A percentile compares a stretch with the other conserved stretches of the same genome.
These are phyloP conservation scores for Autographa gamma DNA, from an alignment of 2,888 invertebrate genomes.

Conservation along the genomic window DNA sequence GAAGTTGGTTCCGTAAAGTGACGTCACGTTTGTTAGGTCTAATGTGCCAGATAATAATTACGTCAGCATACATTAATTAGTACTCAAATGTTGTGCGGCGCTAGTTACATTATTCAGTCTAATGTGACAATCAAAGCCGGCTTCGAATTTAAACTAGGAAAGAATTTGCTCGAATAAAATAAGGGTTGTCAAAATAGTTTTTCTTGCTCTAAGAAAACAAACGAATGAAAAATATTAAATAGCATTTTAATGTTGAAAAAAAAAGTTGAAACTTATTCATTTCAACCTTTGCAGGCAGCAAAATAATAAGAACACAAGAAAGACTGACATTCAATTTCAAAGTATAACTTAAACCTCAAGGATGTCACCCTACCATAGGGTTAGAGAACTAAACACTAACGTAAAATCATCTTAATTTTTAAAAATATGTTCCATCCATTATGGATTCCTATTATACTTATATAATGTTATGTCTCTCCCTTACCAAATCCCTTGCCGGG, in stretches of 20 bases:
- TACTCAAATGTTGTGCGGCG: background rate
- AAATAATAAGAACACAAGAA: background rate
- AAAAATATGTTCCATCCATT: conserved; percentile 35
- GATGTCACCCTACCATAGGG: conserved; percentile 6
- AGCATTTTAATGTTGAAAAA: background rate
- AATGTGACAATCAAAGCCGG: background rate
- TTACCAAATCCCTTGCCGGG: conserved; percentile 49
- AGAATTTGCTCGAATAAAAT: background rate
- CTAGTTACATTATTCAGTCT: background rate
- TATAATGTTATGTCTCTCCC: conserved; percentile 27
- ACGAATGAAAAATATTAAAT: background rate
- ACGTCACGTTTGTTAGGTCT: too few relatives aligned
- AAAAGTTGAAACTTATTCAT: too few relatives aligned
- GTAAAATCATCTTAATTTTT: conserved; percentile 32
- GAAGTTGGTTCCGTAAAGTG: background rate
- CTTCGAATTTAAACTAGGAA: background rate
- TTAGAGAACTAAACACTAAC: conserved; percentile 7
- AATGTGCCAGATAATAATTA: background rate
- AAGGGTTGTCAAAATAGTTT: conserved; percentile 6
- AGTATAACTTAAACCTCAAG: background rate
- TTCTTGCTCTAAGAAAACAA: background rate
- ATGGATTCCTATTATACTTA: conserved; percentile 36
- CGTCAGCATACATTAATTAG: background rate
- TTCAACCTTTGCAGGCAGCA: too few relatives aligned
- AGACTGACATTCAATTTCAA: background rate